Percentiles rank a stretch among this genome's conserved stretches.
These are phyloP conservation scores for Ammodytes dubius DNA, from an alignment of 2,113 vertebrate species.

Conservation along the genomic window DNA sequence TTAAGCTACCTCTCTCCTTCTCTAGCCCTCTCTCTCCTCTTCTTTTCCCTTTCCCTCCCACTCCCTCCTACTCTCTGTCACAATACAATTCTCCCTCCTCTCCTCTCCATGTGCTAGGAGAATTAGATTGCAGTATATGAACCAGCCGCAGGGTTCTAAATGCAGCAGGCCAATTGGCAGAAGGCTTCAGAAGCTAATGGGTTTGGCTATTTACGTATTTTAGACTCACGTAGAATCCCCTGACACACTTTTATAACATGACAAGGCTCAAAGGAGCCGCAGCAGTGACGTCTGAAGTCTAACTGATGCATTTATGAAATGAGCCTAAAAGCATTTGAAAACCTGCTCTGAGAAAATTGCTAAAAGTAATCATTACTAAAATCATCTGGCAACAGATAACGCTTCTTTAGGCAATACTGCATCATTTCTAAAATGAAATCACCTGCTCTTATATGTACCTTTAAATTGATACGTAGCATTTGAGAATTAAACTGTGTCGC, in stretches of 20 bases:
- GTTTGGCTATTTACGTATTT: slow-evolving; percentile 66
- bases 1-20: slow-evolving; percentile 82
- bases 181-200: slow-evolving; percentile 74
- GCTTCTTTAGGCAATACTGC: not conserved
- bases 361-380: slow-evolving; percentile 14
- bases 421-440: not conserved
- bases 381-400: slow-evolving; percentile 16
- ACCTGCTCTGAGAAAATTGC: not conserved
- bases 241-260: slow-evolving; percentile 45
- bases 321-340: slow-evolving; percentile 7
- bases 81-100: slow-evolving; percentile 61
- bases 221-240: slow-evolving; percentile 50
- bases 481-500: slow-evolving; percentile 37
- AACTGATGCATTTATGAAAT: slow-evolving; percentile 19
- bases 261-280: slow-evolving; percentile 19
- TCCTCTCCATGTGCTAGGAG: slow-evolving; percentile 66
- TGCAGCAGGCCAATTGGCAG: slow-evolving; percentile 66
- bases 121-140: slow-evolving; percentile 82
- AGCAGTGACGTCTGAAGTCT: slow-evolving; percentile 29
- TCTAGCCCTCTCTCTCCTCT: slow-evolving; percentile 67
- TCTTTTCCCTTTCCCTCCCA: slow-evolving; percentile 56
- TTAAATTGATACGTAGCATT: slow-evolving; percentile 22
- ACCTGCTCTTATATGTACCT: slow-evolving; percentile 3
- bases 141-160: slow-evolving; percentile 62
- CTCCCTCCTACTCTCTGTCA: slow-evolving; percentile 71